Base-by-base conservation (phyloP, 2,797 vertebrate genomes). In the Gobio occitaniae region DNA sequence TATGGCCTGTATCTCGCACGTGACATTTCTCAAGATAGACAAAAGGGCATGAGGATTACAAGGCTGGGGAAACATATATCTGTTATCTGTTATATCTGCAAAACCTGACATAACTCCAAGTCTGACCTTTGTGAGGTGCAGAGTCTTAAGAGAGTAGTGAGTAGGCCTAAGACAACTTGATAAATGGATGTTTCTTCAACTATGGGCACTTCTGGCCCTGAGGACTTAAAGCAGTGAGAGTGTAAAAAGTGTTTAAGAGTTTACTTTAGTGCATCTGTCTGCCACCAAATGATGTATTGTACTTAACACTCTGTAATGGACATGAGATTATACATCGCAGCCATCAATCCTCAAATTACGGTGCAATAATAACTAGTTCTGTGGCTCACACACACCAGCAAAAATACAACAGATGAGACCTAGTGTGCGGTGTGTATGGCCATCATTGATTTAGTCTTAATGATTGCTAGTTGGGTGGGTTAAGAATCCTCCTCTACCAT, bases 401-500 rank as follows among this genome's bases (percentile, higher is more conserved):
- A 25, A 63, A 11, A 68, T 44, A 54, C n/a, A 50, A 38, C 50
- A 61, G 11, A 61, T 71, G 3, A 65, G 2, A 76, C 17, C 12
- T 3, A 38, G 17, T 32, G 38, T 84, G 75, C 13, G 56, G 21
- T 61, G 56, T 1, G 8, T 11, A 52, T 59, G 36, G 36, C 36
- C 15, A 36, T 41, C 52, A 71, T 7, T 47, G 25, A 70, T 72
- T 72, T 21, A 47, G 52, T 19, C n/a, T 71, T 4, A 41, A 47
- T 21, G 68, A 82, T 15, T 72, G 38, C 29, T 70, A 82, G 38
- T 70, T 72, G 38, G 68, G 69, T 21, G 25, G 69, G 54, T 63
- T 74, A 29, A 50, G 13, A 82, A 16, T 41, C 47, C 41, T n/a
- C 4, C 52, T 29, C 25, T 61, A 47, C 11, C 38, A 47, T 17